Evolutionary conservation across 2,113 vertebrate genomes (phyloP), one percentile per base, ranked within the genome.

Genomic region (Chroicocephalus ridibundus): DNA sequence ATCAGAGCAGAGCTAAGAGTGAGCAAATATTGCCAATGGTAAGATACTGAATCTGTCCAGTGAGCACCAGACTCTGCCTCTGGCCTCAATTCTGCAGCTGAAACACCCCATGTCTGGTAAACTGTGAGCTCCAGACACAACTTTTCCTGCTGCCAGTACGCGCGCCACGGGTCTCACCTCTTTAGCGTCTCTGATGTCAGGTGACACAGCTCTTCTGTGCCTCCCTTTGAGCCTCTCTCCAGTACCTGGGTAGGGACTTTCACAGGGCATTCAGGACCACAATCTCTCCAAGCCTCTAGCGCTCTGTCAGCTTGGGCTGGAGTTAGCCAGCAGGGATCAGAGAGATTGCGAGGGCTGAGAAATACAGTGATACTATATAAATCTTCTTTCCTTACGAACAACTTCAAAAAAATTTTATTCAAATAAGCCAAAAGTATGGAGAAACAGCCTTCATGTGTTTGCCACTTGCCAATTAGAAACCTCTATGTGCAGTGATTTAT

Each of bases 381-480:
- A 94, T 86, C 68, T 75, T 96, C 15, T 86, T 86, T 91, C 51
- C 9, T 70, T 78, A 81, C 78, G 17, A 85, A 65, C 36, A 70
- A 16, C 69, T 57, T 93, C 6, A 86, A 95, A 91, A 91, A 95
- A 70, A 44, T 24, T 68, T 19, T 26, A 70, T 64, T 92, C 19
- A 32, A 88, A 92, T 65, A 90, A 93, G 13, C n/a, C 82, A 84
- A 65, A 91, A 95, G 34, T 61, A 70, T 66, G 84, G 58, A 95
- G 91, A 91, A 93, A 95, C 7, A 74, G 40, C 31, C 58, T 91
- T 97, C 62, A 76, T 88, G 62, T 79, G 49, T 94, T 93, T 96
- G 49, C 27, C 49, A 54, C 87, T 96, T 95, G 66, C 58, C 82
- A 65, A 21, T 79, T 85, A 87, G 66, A 71, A 91, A 82, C 32